These are phyloP conservation scores for Oreochromis niloticus DNA, from an alignment of 2,113 vertebrate genomes.

Conservation along the genomic window DNA sequence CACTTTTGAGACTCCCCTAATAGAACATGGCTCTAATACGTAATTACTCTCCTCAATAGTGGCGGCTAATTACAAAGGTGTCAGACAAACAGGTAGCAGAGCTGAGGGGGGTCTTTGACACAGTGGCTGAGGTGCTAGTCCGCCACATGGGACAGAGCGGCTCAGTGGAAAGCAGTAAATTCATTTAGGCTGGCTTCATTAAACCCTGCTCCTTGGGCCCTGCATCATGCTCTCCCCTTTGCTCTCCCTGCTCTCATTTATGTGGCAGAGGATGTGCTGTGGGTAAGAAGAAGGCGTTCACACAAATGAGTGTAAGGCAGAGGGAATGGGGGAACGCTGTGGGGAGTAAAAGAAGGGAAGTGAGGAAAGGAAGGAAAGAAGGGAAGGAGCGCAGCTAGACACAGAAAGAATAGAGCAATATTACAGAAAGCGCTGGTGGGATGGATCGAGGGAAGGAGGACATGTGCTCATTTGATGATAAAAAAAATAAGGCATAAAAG, in stretches of 20 bases:
- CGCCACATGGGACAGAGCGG: conserved; percentile 53
- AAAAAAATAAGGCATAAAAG: conserved; percentile 52
- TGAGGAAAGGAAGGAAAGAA: conserved; percentile 4
- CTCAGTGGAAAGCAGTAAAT: conserved; percentile 70
- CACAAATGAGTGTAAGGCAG: conserved; percentile 25
- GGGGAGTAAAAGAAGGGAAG: neutral
- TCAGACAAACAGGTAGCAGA: conserved; percentile 67
- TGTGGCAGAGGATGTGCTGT: conserved; percentile 50
- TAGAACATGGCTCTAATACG: conserved; percentile 50
- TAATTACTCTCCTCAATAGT: conserved; percentile 65
- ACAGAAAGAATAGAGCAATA: conserved; percentile 22
- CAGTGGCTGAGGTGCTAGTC: conserved; percentile 51
- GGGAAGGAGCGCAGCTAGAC: neutral
- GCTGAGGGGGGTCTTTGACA: conserved; percentile 20
- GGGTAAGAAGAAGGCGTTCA: conserved; percentile 50
- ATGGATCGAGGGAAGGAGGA: conserved; percentile 46
- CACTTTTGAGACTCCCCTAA: conserved; percentile 52
- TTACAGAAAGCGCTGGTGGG: conserved; percentile 34
- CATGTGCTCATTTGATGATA: conserved; percentile 62
- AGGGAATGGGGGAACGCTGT: neutral
- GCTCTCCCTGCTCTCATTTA: conserved; percentile 54
- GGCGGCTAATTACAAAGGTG: conserved; percentile 65
- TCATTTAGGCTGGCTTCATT: conserved; percentile 71
- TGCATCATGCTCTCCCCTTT: conserved; percentile 37
- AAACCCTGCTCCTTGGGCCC: conserved; percentile 55